These are phyloP conservation scores for Thecocarcelia acutangulata DNA, from an alignment of 2,888 invertebrate species.

Conservation along the genomic window DNA sequence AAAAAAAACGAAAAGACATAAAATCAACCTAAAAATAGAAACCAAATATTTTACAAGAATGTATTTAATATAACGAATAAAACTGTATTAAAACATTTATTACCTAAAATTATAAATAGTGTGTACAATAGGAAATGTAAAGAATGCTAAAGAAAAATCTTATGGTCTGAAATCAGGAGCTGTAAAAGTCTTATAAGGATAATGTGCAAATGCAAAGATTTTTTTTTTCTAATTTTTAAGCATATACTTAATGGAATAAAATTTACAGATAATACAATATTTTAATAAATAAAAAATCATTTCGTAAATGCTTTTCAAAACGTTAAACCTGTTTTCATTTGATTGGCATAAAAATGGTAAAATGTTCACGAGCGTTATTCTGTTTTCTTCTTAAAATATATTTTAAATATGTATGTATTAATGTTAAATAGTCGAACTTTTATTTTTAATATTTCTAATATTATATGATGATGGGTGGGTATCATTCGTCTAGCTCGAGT, in stretches of 20 bases:
- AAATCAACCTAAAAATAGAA: slow-evolving; percentile 54
- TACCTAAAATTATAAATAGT: slow-evolving; percentile 25
- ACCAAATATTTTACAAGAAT: slow-evolving; percentile 60
- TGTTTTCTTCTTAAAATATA: too few species aligned
- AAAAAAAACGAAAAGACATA: slow-evolving; percentile 46
- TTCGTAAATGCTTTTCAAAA: slow-evolving; percentile 64
- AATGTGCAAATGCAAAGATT: slow-evolving; percentile 55
- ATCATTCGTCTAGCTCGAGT: too few species aligned
- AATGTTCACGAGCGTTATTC: not conserved
- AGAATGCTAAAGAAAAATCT: slow-evolving; percentile 47
- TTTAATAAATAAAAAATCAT: slow-evolving; percentile 64
- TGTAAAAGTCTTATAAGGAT: slow-evolving; percentile 54
- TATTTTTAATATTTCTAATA: too few species aligned
- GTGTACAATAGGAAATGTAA: slow-evolving; percentile 21
- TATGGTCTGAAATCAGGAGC: slow-evolving; percentile 64
- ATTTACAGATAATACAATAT: slow-evolving; percentile 46
- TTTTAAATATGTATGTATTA: too few species aligned
- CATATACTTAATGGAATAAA: slow-evolving; percentile 17
- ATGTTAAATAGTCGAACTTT: too few species aligned
- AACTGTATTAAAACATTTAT: slow-evolving; percentile 12
- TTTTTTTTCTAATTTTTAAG: slow-evolving; percentile 39
- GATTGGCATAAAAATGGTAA: not conserved
- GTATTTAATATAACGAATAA: slow-evolving; percentile 34
- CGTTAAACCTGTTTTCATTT: not conserved
- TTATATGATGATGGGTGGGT: too few species aligned